Percentiles rank a stretch among this genome's conserved stretches.
These are phyloP conservation scores for Lithodes maja DNA, from an alignment of 2,888 invertebrate species.

Conservation along the genomic window DNA sequence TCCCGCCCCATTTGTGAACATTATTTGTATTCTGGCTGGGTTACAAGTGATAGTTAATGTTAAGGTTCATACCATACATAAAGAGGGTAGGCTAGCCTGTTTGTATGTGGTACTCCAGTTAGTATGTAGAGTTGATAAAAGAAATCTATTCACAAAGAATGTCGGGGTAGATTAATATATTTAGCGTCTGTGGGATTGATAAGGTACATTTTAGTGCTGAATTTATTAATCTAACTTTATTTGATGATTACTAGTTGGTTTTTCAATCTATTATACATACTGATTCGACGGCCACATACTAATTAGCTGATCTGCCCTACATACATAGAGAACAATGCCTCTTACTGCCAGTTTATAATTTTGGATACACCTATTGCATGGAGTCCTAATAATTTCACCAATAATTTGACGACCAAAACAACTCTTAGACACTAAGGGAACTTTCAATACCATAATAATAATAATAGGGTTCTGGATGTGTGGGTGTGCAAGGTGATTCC, in stretches of 20 bases:
- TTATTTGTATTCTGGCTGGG: slow-evolving; percentile 47
- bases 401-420: slow-evolving; percentile 38
- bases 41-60: slow-evolving; percentile 54
- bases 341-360: slow-evolving; percentile 63
- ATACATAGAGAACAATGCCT: slow-evolving; percentile 47
- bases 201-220: no score
- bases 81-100: no score
- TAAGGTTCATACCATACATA: slow-evolving; percentile 34
- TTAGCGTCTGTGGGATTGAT: no score
- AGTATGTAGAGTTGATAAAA: no score
- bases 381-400: slow-evolving; percentile 17
- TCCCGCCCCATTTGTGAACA: slow-evolving; percentile 27
- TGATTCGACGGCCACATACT: no score
- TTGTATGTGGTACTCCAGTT: no score
- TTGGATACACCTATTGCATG: slow-evolving; percentile 45
- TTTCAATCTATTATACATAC: no score
- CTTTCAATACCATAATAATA: slow-evolving; percentile 23
- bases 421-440: slow-evolving; percentile 30
- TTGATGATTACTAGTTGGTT: no score
- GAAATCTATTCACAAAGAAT: no score
- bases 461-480: slow-evolving; percentile 53
- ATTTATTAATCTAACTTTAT: no score
- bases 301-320: slow-evolving; percentile 3
- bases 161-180: no score
- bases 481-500: slow-evolving; percentile 42